Evolutionary conservation across 1,140 invertebrate species (phyloP), one percentile per base, ranked within the genome.

Genomic region (Drosophila nannoptera): DNA sequence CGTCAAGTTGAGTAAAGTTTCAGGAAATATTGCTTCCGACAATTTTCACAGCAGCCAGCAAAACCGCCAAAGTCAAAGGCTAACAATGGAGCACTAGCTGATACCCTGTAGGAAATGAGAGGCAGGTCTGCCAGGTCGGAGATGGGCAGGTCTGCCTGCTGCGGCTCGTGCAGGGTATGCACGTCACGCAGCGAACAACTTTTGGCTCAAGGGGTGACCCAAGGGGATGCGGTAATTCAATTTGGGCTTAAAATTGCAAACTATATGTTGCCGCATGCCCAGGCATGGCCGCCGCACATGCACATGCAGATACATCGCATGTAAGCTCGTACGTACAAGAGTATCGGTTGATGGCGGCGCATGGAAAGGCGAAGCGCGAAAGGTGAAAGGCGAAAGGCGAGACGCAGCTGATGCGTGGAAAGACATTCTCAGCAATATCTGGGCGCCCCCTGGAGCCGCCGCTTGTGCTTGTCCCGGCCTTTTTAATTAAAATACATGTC

Each of bases 191-290:
- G 45, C 36, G 42, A 16, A 35, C 6, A 64, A 63, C 36, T 69
- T 58, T 45, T 6, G 31, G 4, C 16, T 46, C 16, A 7, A 32
- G 50, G 5, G 7, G 31, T 7, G 9, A 14, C 4, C 54, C 56
- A 62, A 56, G 63, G 76, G 61, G 60, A 58, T 49, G 74, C 68
- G 60, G 67, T 84, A 84, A 76, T 84, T 84, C 69, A 84, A 86
- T 86, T 86, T 80, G 80, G 80, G 75, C 74, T 83, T 84, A 84
- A 83, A 83, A 83, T 84, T 83, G 80, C 80, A 84, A 83, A 61
- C 75, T 76, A 70, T 65, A 72, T 63, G 63, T 62, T 31, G 58
- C 43, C 42, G 62, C 65, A 74, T 81, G 71, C 77, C 58, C 68
- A 77, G 78, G 78, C 56, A 61, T 69, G 58, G 31, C 64, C 49